Conservation (phyloP, 2,888 invertebrate species). For the Encarsia formosa region DNA sequence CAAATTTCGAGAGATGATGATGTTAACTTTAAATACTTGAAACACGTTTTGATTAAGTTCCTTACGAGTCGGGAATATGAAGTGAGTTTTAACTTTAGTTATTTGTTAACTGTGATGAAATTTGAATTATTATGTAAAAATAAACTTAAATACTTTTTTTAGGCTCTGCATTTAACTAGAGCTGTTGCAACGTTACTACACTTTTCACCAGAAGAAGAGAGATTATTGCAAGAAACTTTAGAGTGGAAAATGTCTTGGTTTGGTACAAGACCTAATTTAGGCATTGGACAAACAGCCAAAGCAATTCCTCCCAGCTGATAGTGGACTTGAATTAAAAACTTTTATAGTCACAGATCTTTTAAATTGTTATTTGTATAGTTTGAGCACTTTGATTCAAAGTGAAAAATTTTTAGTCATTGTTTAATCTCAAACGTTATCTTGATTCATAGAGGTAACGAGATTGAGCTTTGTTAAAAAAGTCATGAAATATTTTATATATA, state of each 20-base stretch:
- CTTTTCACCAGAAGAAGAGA: conserved; percentile 82
- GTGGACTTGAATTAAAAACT: conserved; percentile 10
- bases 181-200: conserved; percentile 81
- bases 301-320: conserved; percentile 61
- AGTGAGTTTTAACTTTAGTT: conserved; percentile 48
- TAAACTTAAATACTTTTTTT: conserved; percentile 48
- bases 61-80: conserved; percentile 79
- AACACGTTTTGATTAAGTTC: conserved; percentile 90
- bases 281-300: conserved; percentile 55
- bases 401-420: conserved; percentile 3
- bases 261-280: conserved; percentile 59
- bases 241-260: conserved; percentile 75
- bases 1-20: conserved; percentile 57
- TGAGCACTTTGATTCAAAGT: conserved; percentile 6
- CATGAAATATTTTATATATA: conserved; percentile 8
- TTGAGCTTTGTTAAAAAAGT: conserved; percentile 13
- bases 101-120: not conserved
- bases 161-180: conserved; percentile 84
- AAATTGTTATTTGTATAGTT: conserved; percentile 13
- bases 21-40: conserved; percentile 80
- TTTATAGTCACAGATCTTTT: conserved; percentile 7
- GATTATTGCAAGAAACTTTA: conserved; percentile 73
- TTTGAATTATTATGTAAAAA: not conserved
- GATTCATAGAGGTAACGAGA: conserved; percentile 1
- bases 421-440: conserved; percentile 3